phyloP scores from a whole-genome alignment of 2,113 vertebrate genomes.

The Corythornis cristatus region DNA sequence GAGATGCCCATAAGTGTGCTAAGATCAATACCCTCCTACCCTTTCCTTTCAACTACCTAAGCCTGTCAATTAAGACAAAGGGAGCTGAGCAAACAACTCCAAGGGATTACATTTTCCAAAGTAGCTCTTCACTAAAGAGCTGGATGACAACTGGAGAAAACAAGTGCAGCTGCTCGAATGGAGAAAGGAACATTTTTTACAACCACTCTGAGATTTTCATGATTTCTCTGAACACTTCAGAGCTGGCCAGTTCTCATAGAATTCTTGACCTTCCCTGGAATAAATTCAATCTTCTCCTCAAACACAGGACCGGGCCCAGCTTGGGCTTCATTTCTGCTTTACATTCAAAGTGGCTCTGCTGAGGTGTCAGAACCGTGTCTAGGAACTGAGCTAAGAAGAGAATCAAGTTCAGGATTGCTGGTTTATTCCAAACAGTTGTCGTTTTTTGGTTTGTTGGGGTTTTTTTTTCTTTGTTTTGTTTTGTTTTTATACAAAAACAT shows the following conservation, averaged over 20 bases:
- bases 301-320: neutral
- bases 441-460: too few relatives aligned
- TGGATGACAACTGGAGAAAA: neutral
- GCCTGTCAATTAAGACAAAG: constrained; percentile 43
- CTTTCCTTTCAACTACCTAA: constrained; percentile 13
- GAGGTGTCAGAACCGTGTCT: neutral
- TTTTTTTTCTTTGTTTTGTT: too few relatives aligned
- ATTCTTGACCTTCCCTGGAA: neutral
- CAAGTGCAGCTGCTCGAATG: constrained; percentile 8
- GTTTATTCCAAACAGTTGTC: neutral
- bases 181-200: neutral
- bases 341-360: neutral
- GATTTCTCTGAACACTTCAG: neutral
- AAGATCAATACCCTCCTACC: constrained; percentile 26
- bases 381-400: neutral
- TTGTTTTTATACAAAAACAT: neutral
- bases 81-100: constrained; percentile 39
- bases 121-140: constrained; percentile 23
- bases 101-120: constrained; percentile 25
- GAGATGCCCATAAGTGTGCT: constrained; percentile 12
- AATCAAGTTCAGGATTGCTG: neutral
- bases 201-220: constrained; percentile 1
- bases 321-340: neutral
- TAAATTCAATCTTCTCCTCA: neutral
- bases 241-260: neutral